Conservation (phyloP, 2,113 vertebrate species). For the Hydrolagus affinis region DNA sequence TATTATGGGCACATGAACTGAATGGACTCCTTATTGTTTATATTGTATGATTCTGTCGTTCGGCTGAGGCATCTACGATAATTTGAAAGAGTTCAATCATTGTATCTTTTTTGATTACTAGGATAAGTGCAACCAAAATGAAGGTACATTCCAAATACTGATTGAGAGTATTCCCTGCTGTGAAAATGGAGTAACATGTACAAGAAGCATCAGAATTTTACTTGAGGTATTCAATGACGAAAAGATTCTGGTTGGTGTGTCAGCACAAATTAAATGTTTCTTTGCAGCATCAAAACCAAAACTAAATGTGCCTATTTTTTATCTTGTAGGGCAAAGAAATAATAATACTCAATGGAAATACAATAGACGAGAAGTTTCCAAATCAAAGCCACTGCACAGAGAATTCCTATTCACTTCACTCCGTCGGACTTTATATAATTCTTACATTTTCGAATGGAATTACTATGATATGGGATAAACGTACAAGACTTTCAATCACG, state of each 20-base stretch:
- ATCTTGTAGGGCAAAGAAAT: conserved; percentile 10
- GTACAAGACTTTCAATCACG: conserved; percentile 23
- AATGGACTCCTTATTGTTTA: too few species aligned
- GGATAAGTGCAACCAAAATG: not conserved
- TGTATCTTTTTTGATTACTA: not conserved
- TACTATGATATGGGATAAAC: conserved; percentile 22
- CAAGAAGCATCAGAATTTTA: conserved; percentile 20
- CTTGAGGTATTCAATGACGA: not conserved
- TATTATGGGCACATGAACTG: too few species aligned
- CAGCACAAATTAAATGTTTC: not conserved
- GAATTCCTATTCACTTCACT: conserved; percentile 15
- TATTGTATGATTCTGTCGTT: not conserved
- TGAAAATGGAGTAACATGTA: conserved; percentile 31
- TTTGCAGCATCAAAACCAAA: not conserved
- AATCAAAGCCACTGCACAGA: not conserved
- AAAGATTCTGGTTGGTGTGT: not conserved
- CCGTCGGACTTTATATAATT: not conserved
- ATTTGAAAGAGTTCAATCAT: not conserved
- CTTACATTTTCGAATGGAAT: conserved; percentile 21
- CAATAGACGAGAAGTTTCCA: not conserved
- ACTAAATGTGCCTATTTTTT: not conserved
- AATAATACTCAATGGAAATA: not conserved
- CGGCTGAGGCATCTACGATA: not conserved
- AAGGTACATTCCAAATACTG: conserved; percentile 19
- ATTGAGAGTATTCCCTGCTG: conserved; percentile 15